Conservation (phyloP, 1,140 invertebrate genomes). For the Trachymyrmex cornetzi region DNA sequence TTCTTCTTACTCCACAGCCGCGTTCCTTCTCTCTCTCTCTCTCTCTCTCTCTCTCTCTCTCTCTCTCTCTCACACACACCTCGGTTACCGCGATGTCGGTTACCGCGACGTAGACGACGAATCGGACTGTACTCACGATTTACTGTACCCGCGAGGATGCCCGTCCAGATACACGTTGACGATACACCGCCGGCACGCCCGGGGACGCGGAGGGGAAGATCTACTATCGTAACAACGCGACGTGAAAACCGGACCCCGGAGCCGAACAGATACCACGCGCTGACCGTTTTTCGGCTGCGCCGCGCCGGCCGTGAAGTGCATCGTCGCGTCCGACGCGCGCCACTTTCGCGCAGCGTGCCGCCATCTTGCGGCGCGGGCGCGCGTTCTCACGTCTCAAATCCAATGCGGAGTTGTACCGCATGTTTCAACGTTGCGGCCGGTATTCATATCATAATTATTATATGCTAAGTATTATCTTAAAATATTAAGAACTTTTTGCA, state of each 20-base stretch:
- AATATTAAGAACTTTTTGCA: no score
- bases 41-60: not conserved
- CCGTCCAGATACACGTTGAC: not conserved
- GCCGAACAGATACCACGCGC: constrained; percentile 63
- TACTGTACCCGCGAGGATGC: not conserved
- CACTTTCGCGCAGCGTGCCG: constrained; percentile 26
- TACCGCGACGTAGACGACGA: not conserved
- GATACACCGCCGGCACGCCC: not conserved
- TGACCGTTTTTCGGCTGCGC: constrained; percentile 62
- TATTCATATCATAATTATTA: no score
- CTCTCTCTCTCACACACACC: not conserved
- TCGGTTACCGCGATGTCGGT: not conserved
- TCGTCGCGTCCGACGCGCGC: not conserved
- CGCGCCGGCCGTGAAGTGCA: constrained; percentile 44
- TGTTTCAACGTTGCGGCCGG: no score
- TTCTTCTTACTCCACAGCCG: not conserved
- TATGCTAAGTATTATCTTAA: no score
- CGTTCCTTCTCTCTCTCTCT: not conserved
- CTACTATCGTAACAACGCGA: constrained; percentile 6
- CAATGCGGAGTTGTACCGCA: no score
- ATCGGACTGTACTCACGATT: not conserved
- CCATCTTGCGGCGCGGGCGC: constrained; percentile 46
- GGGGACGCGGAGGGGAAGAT: not conserved
- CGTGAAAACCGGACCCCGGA: constrained; percentile 32
- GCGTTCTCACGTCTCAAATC: not conserved